These are phyloP conservation scores for Aurelia sp. DNA, from an alignment of 30 jellyfish, hydroid and myxozoan genomes.

Conservation along the genomic window DNA sequence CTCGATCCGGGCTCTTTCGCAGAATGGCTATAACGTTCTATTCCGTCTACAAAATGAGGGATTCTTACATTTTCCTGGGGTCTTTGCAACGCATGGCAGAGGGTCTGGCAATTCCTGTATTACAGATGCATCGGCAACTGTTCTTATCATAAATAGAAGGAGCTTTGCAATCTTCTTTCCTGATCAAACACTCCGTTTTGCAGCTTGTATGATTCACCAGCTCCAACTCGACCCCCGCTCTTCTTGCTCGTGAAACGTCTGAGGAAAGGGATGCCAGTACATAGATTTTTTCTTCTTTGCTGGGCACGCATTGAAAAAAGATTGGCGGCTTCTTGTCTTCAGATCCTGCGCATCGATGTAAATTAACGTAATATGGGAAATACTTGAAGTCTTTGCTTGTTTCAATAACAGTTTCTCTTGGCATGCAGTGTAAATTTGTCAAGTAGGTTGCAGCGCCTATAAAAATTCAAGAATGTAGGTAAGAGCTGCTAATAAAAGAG, in stretches of 20 bases:
- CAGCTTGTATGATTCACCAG: slow-evolving; percentile 61
- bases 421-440: no score
- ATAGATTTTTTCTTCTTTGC: neutral
- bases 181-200: slow-evolving; percentile 63
- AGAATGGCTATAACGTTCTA: no score
- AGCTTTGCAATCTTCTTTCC: slow-evolving; percentile 13
- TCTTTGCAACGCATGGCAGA: no score
- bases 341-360: slow-evolving; percentile 78
- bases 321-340: slow-evolving; percentile 38
- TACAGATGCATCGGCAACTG: slow-evolving; percentile 33
- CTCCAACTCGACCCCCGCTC: neutral
- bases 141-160: slow-evolving; percentile 18
- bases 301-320: slow-evolving; percentile 45
- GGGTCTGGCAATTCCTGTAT: no score
- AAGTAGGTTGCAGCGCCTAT: no score
- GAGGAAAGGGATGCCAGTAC: neutral
- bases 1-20: no score
- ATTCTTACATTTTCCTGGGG: no score
- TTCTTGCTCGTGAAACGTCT: no score
- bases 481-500: no score
- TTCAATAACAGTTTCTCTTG: slow-evolving; percentile 3
- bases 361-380: slow-evolving; percentile 72
- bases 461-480: no score
- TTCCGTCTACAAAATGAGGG: no score
- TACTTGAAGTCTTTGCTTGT: slow-evolving; percentile 4